These are phyloP conservation scores for Galagoides demidoff DNA, from an alignment of 2,797 vertebrate species.

Conservation along the genomic window DNA sequence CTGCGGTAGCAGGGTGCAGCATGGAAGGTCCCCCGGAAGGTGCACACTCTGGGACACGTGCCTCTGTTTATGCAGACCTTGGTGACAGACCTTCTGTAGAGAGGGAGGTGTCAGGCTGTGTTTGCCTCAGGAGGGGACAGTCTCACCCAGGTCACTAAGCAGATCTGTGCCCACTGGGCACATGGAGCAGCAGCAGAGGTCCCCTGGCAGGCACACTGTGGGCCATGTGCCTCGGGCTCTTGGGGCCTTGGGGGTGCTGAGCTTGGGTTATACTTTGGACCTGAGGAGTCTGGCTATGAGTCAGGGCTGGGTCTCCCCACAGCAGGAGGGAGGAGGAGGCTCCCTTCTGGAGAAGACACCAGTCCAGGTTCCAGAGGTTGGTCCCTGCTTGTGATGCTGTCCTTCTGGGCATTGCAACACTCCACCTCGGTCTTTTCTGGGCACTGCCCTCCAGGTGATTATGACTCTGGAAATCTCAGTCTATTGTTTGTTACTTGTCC, in stretches of 20 bases:
- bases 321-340: fast-evolving
- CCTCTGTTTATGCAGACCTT: not conserved
- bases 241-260: not conserved
- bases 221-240: no score
- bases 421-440: not conserved
- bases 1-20: fast-evolving
- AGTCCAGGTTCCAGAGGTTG: not conserved
- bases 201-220: not conserved
- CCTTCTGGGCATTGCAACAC: not conserved
- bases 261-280: no score
- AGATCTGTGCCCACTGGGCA: not conserved
- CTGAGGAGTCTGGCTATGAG: not conserved
- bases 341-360: fast-evolving
- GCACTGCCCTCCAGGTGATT: fast-evolving
- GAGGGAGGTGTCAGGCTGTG: not conserved
- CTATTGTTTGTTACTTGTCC: not conserved
- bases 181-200: not conserved
- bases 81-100: not conserved
- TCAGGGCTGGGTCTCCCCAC: not conserved
- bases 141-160: not conserved
- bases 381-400: fast-evolving
- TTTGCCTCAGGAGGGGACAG: not conserved
- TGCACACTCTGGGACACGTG: no score
- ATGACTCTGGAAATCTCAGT: not conserved
- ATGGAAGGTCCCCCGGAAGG: not conserved